These are phyloP conservation scores for Enteromius treurensis DNA, from an alignment of 2,797 vertebrate species.

Conservation along the genomic window DNA sequence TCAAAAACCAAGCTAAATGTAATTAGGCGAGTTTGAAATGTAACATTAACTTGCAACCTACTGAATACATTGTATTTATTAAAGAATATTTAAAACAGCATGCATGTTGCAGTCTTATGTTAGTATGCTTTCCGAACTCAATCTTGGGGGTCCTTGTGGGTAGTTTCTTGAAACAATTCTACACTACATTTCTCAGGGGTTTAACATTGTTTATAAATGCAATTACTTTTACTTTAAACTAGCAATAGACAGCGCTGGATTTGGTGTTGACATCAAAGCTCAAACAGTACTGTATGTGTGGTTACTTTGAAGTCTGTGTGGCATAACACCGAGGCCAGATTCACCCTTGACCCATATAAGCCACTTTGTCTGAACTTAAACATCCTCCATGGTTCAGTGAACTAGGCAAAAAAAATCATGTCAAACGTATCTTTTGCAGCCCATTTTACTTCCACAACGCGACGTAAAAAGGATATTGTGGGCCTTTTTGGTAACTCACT, in stretches of 20 bases:
- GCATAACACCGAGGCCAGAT: conserved; percentile 19
- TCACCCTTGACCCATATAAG: conserved; percentile 40
- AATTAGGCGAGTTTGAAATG: not conserved
- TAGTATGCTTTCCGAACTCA: not conserved
- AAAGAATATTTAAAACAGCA: not conserved
- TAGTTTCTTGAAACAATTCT: not conserved
- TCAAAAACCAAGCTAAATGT: not conserved
- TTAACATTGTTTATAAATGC: not conserved
- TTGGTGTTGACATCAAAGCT: conserved; percentile 24
- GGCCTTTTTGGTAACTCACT: not conserved
- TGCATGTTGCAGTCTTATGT: not conserved
- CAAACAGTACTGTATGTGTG: conserved; percentile 19
- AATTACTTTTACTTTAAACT: conserved; percentile 14
- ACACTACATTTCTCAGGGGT: not conserved
- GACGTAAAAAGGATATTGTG: not conserved
- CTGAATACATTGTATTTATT: not conserved
- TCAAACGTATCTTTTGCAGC: not conserved
- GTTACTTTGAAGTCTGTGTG: conserved; percentile 39
- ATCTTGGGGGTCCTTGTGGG: not conserved
- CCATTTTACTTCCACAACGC: not conserved
- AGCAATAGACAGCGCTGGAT: conserved; percentile 18
- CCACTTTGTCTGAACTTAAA: conserved; percentile 12
- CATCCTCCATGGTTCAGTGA: conserved; percentile 24
- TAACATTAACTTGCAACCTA: not conserved
- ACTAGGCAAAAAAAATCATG: not conserved